Conservation (phyloP, 2,113 vertebrate species). For the Colistium nudipinnis region DNA sequence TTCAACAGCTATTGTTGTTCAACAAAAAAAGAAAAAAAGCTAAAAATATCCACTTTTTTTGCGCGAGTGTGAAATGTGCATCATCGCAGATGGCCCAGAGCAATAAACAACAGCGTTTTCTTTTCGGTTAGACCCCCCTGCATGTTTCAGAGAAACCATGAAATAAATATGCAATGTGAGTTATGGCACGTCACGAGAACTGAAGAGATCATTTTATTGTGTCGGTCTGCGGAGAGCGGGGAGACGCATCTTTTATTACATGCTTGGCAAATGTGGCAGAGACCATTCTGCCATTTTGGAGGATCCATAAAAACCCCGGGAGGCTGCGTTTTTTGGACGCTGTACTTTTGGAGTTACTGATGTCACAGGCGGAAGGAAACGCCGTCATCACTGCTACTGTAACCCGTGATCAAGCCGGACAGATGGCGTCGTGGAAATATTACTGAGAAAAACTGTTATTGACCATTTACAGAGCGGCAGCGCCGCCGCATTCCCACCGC, state of each 20-base stretch:
- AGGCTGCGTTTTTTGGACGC: too few species aligned
- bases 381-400: constrained; percentile 1
- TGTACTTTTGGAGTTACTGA: constrained; percentile 10
- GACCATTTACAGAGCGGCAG: constrained; percentile 31
- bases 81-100: constrained; percentile 39
- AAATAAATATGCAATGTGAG: constrained; percentile 37
- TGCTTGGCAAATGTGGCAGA: constrained; percentile 29
- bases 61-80: constrained; percentile 27
- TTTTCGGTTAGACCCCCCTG: constrained; percentile 6
- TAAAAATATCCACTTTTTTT: constrained; percentile 34
- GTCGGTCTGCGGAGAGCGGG: not conserved
- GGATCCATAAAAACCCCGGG: constrained; percentile 39
- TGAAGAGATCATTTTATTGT: constrained; percentile 43
- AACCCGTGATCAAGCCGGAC: constrained; percentile 34
- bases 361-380: constrained; percentile 16
- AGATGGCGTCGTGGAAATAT: constrained; percentile 45
- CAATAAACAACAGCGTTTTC: constrained; percentile 24
- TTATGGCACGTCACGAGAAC: constrained; percentile 47
- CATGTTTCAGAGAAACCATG: constrained; percentile 11
- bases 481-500: constrained; percentile 1
- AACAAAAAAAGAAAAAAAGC: constrained; percentile 15
- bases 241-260: constrained; percentile 33
- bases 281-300: constrained; percentile 16
- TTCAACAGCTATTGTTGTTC: constrained; percentile 33
- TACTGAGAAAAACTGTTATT: constrained; percentile 37